A percentile compares a stretch with the other conserved stretches of the same genome.
phyloP scores from a whole-genome alignment of 2,888 invertebrate genomes.

The Limulus polyphemus region DNA sequence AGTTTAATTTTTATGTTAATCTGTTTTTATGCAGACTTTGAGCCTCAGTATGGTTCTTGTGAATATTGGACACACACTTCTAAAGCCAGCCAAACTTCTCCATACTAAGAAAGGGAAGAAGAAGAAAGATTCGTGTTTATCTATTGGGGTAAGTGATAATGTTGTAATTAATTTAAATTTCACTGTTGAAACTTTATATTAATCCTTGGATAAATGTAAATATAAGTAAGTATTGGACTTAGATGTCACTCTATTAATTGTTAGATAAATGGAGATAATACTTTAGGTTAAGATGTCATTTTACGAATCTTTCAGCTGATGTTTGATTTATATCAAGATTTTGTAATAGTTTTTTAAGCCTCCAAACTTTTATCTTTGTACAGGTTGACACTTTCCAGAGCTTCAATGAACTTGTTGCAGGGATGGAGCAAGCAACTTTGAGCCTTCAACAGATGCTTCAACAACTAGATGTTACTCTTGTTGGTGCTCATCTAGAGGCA shows the following conservation, averaged over 20 bases:
- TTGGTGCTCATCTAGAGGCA: slow-evolving; percentile 5
- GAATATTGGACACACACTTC: slow-evolving; percentile 31
- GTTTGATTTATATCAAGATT: too few relatives aligned
- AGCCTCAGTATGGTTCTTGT: slow-evolving; percentile 16
- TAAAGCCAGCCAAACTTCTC: slow-evolving; percentile 37
- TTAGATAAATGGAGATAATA: too few relatives aligned
- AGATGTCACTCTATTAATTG: too few relatives aligned
- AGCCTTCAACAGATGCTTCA: slow-evolving; percentile 15
- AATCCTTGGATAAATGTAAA: too few relatives aligned
- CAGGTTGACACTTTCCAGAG: slow-evolving; percentile 22
- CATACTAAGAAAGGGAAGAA: slow-evolving; percentile 46
- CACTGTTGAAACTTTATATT: too few relatives aligned
- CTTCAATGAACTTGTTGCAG: slow-evolving; percentile 17
- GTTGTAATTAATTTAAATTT: neutral
- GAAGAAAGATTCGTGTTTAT: slow-evolving; percentile 35
- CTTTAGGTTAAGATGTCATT: too few relatives aligned
- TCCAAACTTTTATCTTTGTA: neutral
- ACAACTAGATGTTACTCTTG: slow-evolving; percentile 7
- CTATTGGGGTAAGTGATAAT: slow-evolving; percentile 13
- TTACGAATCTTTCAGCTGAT: too few relatives aligned
- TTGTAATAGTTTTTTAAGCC: too few relatives aligned
- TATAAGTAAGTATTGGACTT: too few relatives aligned
- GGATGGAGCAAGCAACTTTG: slow-evolving; percentile 12
- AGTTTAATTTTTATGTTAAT: too few relatives aligned
- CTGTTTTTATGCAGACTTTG: slow-evolving; percentile 2